Evolutionary conservation across 2,113 vertebrate species (phyloP).

Genomic region (Pampusana beccarii): DNA sequence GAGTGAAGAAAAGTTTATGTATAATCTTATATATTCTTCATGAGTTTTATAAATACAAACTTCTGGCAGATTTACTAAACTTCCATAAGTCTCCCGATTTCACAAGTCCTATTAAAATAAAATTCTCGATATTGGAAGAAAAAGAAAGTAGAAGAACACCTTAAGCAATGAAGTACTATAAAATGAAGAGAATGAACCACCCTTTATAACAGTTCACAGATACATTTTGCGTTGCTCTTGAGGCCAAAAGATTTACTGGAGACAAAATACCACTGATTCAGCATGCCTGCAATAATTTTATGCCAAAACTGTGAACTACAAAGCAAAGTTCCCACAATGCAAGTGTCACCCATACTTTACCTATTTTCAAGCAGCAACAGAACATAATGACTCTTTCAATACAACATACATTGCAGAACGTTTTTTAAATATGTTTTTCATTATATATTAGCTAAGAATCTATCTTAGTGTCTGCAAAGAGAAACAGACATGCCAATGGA

Average conservation of each 20-base stretch:
- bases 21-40: neutral
- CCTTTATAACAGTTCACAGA: neutral
- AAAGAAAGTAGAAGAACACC: neutral
- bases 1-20: neutral
- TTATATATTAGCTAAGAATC: neutral
- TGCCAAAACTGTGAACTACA: neutral
- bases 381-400: neutral
- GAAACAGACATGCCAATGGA: neutral
- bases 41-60: neutral
- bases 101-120: conserved; percentile 5
- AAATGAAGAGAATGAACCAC: neutral
- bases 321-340: neutral
- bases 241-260: neutral
- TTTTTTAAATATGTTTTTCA: neutral
- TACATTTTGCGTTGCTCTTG: neutral
- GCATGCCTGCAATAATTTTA: neutral
- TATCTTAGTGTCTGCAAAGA: neutral
- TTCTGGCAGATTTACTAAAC: conserved; percentile 32
- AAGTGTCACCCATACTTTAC: neutral
- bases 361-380: neutral
- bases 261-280: neutral
- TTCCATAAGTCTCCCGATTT: neutral
- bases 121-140: neutral
- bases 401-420: neutral
- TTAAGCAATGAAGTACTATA: neutral